Evolutionary conservation across 2,113 vertebrate species (phyloP), one percentile per base, ranked within the genome.

Genomic region (Chauna torquata): DNA sequence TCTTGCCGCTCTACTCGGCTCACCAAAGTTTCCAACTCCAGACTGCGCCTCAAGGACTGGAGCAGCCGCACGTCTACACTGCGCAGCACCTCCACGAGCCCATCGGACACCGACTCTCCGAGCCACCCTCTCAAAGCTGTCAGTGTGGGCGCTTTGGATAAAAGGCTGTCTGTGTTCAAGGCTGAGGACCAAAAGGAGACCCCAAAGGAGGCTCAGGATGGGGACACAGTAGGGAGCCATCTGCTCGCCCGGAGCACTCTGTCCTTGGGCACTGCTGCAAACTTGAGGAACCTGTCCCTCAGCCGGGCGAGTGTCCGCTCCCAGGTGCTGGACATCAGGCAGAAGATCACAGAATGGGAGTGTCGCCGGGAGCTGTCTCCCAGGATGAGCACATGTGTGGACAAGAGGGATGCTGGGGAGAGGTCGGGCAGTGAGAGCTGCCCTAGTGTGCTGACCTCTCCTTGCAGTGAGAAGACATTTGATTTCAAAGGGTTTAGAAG

Each of bases 281-380:
- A 97, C 85, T 54, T 98, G 95, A 97, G 98, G 87, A 98, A 97
- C 44, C 88, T 99, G 45, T 98, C 99, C n/a, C 97, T 98, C 80
- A 98, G 98, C 93, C 97, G 98, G 70, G 87, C 98, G 4, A 97
- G 98, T 1, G 66, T 98, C n/a, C 98, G 98, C 88, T 97, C 98
- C 23, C 98, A 99, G 82, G 98, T 97, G 0, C 94, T 98, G 86
- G 98, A 99, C 86, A 99, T 99, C 97, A 98, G 98, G 95, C 99
- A 99, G 98, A 99, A 99, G 98, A 99, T 99, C 97, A 99, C 99
- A 87, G 98, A 99, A 99, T 99, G 99, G 99, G 99, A 99, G 95
- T 99, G 99, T 97, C 98, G 99, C 84, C 98, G 97, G 86, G 99
- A 98, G 89, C 76, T 95, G 52, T 97, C 98, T 30, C 98, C 99